Evolutionary conservation across 2,113 vertebrate genomes (phyloP), one percentile per base, ranked within the genome.

Genomic region (Syngnathoides biaculeatus): DNA sequence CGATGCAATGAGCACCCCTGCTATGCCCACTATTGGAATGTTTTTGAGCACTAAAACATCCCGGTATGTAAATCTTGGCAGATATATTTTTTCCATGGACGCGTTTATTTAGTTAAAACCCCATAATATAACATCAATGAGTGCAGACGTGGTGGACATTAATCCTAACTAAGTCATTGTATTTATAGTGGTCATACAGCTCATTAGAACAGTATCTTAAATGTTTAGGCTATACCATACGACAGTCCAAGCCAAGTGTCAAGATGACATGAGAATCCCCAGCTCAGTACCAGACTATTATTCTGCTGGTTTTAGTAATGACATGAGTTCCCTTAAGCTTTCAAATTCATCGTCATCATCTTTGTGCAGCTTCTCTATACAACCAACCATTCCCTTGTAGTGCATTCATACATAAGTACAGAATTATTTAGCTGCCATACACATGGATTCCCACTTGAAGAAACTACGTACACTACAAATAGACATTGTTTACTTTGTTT

Each of bases 401-500:
- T 14, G 17, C 14, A 17, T 7, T 2, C 50, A 47, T 61, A 22
- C 59, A 42, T 53, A 55, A 64, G 38, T 43, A 63, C 35, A 58
- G 50, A 47, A 38, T 56, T 53, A 55, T 60, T 48, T 50, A 58
- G 20, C 13, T 64, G n/a, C 15, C 78, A 69, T 71, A 72, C 70
- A 80, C 77, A 80, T 70, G 77, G 63, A 76, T 72, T 77, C 73
- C 58, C 67, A 72, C 68, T 60, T 80, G 53, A 72, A 76, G 6
- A 40, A 61, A 78, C 77, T 73, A 77, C n/a, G n/a, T n/a, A n/a
- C 72, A 73, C 74, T 56, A 75, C 79, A 79, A 73, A 83, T 69
- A 74, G 65, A 85, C 82, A 84, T 84, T 89, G 89, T 88, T 83
- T 82, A 71, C 82, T 74, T 77, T 72, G 65, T 78, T 75, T 63